Evolutionary conservation across 2,113 vertebrate genomes (phyloP), one percentile per base, ranked within the genome.

Genomic region (Pseudopipra pipra): DNA sequence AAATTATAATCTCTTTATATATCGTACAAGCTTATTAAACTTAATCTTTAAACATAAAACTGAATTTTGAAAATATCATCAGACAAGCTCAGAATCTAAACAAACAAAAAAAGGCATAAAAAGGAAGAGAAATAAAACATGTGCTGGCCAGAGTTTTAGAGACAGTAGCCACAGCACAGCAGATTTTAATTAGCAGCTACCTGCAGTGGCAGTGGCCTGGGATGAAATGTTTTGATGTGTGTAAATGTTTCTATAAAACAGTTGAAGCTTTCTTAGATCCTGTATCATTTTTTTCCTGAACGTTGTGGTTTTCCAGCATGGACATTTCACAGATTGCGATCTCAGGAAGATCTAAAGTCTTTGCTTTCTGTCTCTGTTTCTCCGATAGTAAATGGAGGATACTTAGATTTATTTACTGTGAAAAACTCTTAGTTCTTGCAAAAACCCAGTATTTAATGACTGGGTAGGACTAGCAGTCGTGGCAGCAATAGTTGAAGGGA

Each of bases 1-100:
- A 97, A 98, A 97, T 97, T 97, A 87, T 92, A 97, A 97, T 97
- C 89, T 97, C 96, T 95, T 93, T 96, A 93, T 95, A 43, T 58
- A 93, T 76, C 11, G 35, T 78, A 90, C 80, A 89, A 91, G 52
- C 55, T 95, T 97, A 95, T 93, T 97, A 94, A 97, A 93, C 82
- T 74, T 84, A 85, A 90, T 86, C 94, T 95, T 92, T 85, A 67
- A 76, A 83, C 73, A 81, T 84, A 72, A 86, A 94, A 54, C 66
- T 90, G 76, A 86, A 41, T 93, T 96, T 94, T 85, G 49, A 94
- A 83, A 86, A 88, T 74, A 85, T 66, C 39, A 72, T 66, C 80
- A 80, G 93, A 88, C 31, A 89, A 84, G 73, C 73, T 93, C 46
- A 92, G 63, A 70, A 80, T 67, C 22, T 43, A 81, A 88, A 95